A percentile compares a stretch with the other conserved stretches of the same genome.
Conservation (phyloP, 1,140 invertebrate genomes). For the Teleogryllus occipitalis region DNA sequence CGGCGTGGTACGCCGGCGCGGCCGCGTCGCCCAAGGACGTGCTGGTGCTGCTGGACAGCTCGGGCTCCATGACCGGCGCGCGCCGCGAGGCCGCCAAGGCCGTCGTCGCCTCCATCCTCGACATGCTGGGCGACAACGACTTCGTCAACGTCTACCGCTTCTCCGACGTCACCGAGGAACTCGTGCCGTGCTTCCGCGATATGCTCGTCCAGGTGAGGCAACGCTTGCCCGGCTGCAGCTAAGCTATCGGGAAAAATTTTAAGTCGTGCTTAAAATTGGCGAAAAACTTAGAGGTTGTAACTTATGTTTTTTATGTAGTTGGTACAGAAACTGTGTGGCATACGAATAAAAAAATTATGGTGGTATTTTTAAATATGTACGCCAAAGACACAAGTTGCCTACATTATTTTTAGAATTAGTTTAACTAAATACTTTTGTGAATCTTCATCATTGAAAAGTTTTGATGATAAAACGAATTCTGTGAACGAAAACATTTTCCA, state of each 20-base stretch:
- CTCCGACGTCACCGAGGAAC: constrained; percentile 61
- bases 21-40: constrained; percentile 96
- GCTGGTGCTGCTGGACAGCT: constrained; percentile 83
- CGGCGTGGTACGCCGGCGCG: constrained; percentile 90
- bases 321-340: neutral
- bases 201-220: constrained; percentile 64
- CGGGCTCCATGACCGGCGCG: constrained; percentile 81
- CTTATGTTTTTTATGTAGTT: neutral
- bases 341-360: too few species aligned
- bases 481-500: too few species aligned
- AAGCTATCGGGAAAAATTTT: too few species aligned
- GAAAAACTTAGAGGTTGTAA: neutral
- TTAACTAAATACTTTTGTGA: too few species aligned
- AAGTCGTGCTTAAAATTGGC: too few species aligned
- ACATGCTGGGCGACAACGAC: constrained; percentile 93
- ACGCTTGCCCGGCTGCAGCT: too few species aligned
- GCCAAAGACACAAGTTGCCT: too few species aligned
- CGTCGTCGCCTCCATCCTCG: constrained; percentile 78
- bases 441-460: too few species aligned
- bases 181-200: constrained; percentile 80
- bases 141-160: constrained; percentile 91
- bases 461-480: too few species aligned
- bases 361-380: too few species aligned
- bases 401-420: too few species aligned
- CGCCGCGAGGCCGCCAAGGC: constrained; percentile 75